Conservation (phyloP, 2,888 invertebrate species). For the Halocaridina rubra region DNA sequence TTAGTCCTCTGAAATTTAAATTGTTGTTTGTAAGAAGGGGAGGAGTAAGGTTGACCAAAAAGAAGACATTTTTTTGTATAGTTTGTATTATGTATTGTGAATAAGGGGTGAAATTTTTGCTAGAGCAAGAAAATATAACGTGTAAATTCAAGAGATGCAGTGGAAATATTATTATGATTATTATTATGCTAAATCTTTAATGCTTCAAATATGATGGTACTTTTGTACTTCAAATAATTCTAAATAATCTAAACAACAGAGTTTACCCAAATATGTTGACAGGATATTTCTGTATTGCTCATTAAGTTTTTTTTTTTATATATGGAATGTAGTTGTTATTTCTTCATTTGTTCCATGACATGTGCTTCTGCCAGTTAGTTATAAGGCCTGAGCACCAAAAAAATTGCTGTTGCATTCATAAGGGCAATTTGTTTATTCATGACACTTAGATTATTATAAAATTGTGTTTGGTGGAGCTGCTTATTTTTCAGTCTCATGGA, state of each 20-base stretch:
- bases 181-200: slow-evolving; percentile 53
- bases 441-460: too few relatives aligned
- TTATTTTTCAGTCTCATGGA: too few relatives aligned
- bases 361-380: slow-evolving; percentile 53
- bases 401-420: slow-evolving; percentile 45
- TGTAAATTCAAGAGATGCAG: slow-evolving; percentile 41
- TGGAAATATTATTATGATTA: too few relatives aligned
- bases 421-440: too few relatives aligned
- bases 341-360: slow-evolving; percentile 55
- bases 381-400: slow-evolving; percentile 46
- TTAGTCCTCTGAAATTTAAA: too few relatives aligned
- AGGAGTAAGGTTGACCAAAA: slow-evolving; percentile 38
- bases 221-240: slow-evolving; percentile 58
- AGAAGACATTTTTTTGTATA: slow-evolving; percentile 52
- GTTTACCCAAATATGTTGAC: slow-evolving; percentile 47
- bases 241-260: slow-evolving; percentile 35
- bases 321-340: slow-evolving; percentile 41
- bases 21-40: slow-evolving; percentile 24
- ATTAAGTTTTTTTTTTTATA: slow-evolving; percentile 28
- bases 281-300: slow-evolving; percentile 55
- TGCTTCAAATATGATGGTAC: slow-evolving; percentile 51
- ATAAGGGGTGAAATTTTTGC: slow-evolving; percentile 52
- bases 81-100: slow-evolving; percentile 61
- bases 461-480: too few relatives aligned
- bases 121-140: slow-evolving; percentile 53